phyloP scores from a whole-genome alignment of 2,797 vertebrate genomes.

The Coracias cyanogaster region DNA sequence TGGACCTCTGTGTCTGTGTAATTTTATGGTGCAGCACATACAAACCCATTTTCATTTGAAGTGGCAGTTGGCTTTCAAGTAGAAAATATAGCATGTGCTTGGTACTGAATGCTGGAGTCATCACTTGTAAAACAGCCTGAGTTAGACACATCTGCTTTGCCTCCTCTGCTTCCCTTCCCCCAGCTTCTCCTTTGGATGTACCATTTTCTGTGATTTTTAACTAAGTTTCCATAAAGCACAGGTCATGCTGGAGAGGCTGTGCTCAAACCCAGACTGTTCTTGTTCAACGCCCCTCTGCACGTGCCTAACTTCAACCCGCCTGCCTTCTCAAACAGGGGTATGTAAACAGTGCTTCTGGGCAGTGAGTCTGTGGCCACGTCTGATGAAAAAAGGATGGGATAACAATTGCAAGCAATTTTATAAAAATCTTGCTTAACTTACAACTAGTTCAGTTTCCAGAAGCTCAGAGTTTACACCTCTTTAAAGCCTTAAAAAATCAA shows the following conservation, averaged over 20 bases:
- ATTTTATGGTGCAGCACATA: slow-evolving; percentile 37
- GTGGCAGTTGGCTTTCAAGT: slow-evolving; percentile 35
- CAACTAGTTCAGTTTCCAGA: background rate
- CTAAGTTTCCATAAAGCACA: background rate
- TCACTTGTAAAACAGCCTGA: background rate
- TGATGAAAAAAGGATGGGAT: background rate
- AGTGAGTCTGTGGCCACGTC: background rate
- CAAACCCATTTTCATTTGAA: slow-evolving; percentile 29
- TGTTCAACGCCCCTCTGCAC: background rate
- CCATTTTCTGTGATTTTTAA: background rate
- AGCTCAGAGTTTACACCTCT: background rate
- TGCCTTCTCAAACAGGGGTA: background rate
- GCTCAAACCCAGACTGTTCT: background rate
- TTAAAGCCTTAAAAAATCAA: slow-evolving; percentile 27
- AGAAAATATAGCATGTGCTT: slow-evolving; percentile 7
- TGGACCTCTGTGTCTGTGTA: slow-evolving; percentile 31
- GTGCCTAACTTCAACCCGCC: background rate
- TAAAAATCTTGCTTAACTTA: background rate
- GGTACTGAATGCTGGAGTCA: background rate
- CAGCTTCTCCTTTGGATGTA: background rate
- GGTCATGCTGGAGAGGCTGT: background rate
- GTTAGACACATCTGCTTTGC: slow-evolving; percentile 8
- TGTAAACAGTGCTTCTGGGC: background rate
- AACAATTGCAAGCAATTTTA: background rate
- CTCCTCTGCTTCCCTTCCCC: background rate